Evolutionary conservation across 2,797 vertebrate species (phyloP).

Genomic region (Gymnothorax reevesii): DNA sequence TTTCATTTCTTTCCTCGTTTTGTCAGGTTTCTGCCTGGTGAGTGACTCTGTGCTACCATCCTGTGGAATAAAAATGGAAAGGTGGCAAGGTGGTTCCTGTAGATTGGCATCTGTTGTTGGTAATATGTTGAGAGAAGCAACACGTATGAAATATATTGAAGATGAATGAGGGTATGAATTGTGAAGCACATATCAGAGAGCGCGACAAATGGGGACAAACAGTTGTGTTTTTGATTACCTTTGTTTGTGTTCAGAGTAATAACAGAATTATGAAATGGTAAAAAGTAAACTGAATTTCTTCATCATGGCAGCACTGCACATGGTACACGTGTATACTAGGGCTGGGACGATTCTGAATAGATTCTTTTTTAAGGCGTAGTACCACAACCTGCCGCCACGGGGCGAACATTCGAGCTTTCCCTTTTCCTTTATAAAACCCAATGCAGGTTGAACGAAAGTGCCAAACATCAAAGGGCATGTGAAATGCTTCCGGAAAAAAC

Average conservation of each 20-base stretch:
- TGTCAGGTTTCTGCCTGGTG: slow-evolving; percentile 94
- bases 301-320: neutral
- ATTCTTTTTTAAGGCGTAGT: no score
- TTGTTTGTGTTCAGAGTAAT: neutral
- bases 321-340: neutral
- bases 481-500: no score
- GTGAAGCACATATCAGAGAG: neutral
- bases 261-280: no score
- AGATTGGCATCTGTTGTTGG: neutral
- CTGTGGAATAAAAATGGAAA: neutral
- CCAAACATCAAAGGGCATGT: no score
- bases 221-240: neutral
- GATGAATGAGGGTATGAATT: neutral
- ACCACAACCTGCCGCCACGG: no score
- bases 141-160: neutral
- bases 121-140: neutral
- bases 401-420: no score
- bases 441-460: no score
- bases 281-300: neutral
- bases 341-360: no score
- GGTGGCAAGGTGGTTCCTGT: neutral
- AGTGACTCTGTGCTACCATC: slow-evolving; percentile 43
- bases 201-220: neutral
- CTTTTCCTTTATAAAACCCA: no score
- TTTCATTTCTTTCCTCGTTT: slow-evolving; percentile 99